Base-by-base conservation (phyloP, 2,797 vertebrate genomes). In the Argyrosomus regius region DNA sequence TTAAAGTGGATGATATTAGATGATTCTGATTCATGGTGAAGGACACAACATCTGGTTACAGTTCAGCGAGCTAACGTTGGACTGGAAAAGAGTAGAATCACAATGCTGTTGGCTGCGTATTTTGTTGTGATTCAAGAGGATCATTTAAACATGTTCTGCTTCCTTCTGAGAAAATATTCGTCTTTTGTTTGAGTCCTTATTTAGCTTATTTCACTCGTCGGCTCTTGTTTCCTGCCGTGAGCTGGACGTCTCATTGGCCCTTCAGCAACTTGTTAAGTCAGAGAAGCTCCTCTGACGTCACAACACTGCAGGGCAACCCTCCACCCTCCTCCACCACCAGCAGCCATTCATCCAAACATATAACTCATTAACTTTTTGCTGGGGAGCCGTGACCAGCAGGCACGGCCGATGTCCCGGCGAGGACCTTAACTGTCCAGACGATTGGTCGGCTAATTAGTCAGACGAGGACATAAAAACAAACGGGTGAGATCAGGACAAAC, bases 211-310 rank as follows among this genome's bases (percentile, higher is more conserved):
- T 10, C 6, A 6, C 16, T 39, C 0, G 60, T 41, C 61, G 3
- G 9, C 20, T 68, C 66, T 54, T 2, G 14, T 54, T 66, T 59
- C n/a, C 35, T 17, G 60, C 54, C 60, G 22, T 26, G 66, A 16
- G 24, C 26, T 12, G 12, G 20, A 46, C 9, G 8, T 22, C 57
- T 65, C 54, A 11, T 41, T n/a, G 13, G 20, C 67, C 74, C 62
- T 26, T 10, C 14, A 57, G 79, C 72, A 14, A 9, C 53, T 54
- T 17, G 22, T 78, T 41, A 68, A 39, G 22, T 76, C 49, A n/a
- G 48, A 5, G 46, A 46, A 20, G 24, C 35, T 59, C 75, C 57
- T 82, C 48, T 80, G 70, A 80, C 48, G 20, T 78, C 45, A 72
- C 58, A 14, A 0, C 18, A 1, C 66, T 49, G 60, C 54, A 18